Conservation (phyloP, 2,797 vertebrate genomes). For the Brachyrhaphis roseni region DNA sequence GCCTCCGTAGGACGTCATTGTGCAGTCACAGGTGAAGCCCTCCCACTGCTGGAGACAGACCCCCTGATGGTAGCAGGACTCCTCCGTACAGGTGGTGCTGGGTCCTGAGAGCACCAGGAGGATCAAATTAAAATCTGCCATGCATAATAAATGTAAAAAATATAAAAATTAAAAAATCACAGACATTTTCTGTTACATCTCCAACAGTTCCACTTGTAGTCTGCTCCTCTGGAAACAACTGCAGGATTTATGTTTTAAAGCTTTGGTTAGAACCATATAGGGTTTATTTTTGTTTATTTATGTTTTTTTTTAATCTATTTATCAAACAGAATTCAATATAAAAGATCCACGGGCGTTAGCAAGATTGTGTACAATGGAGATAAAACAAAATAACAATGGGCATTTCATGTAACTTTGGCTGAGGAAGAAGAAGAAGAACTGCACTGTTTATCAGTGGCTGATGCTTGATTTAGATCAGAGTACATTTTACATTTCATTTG, state of each 20-base stretch:
- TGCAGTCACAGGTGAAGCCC: slow-evolving; percentile 93
- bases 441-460: background rate
- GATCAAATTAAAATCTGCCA: background rate
- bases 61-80: slow-evolving; percentile 94
- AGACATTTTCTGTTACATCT: background rate
- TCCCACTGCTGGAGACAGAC: slow-evolving; percentile 97
- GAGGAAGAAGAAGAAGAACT: background rate
- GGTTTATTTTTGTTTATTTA: background rate
- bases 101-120: slow-evolving; percentile 78
- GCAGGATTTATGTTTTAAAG: background rate
- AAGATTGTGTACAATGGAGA: background rate
- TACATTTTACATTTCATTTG: background rate
- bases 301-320: too few species aligned
- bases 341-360: background rate
- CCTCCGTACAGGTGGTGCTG: slow-evolving; percentile 95
- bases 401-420: background rate
- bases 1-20: slow-evolving; percentile 93
- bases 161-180: too few species aligned
- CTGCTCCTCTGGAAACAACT: background rate
- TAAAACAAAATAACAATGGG: background rate
- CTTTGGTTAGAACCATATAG: background rate
- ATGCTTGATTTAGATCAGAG: background rate
- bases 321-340: too few species aligned
- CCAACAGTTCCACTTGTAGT: background rate
- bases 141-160: background rate